Conservation (phyloP, 1,140 invertebrate species). For the Papilio polytes region DNA sequence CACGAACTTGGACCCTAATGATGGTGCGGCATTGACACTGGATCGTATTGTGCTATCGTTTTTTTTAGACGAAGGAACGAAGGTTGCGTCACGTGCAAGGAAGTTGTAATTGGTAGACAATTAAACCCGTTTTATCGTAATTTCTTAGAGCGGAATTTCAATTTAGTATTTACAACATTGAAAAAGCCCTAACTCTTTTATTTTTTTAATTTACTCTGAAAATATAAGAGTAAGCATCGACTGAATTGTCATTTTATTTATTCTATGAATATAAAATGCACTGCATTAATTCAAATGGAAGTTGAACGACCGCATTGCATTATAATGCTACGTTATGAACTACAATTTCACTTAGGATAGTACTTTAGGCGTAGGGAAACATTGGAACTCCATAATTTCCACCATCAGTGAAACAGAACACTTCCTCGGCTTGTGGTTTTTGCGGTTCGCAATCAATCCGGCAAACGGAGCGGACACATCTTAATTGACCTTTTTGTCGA, state of each 20-base stretch:
- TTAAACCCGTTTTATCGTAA: background rate
- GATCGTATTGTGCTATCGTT: slow-evolving; percentile 35
- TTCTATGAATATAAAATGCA: background rate
- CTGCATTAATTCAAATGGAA: background rate
- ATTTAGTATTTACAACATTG: background rate
- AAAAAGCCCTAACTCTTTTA: background rate
- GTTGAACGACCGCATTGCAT: background rate
- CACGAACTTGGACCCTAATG: slow-evolving; percentile 57
- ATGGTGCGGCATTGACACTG: slow-evolving; percentile 53
- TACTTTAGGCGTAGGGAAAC: background rate
- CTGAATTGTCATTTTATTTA: background rate
- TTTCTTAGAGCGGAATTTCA: background rate
- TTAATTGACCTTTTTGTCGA: slow-evolving; percentile 68
- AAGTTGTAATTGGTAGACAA: slow-evolving; percentile 15
- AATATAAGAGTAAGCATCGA: too few species aligned
- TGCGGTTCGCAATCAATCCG: slow-evolving; percentile 58
- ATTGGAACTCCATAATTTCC: slow-evolving; percentile 50
- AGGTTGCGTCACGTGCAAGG: slow-evolving; percentile 15
- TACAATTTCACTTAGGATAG: background rate
- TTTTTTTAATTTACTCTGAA: background rate
- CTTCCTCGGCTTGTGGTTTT: slow-evolving; percentile 62
- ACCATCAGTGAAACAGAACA: slow-evolving; percentile 59
- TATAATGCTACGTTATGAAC: background rate
- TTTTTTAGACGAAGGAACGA: slow-evolving; percentile 26
- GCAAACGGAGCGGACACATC: slow-evolving; percentile 66